Evolutionary conservation across 2,888 invertebrate species (phyloP), one percentile per base, ranked within the genome.

Genomic region (Rhagophthalmus giganteus): DNA sequence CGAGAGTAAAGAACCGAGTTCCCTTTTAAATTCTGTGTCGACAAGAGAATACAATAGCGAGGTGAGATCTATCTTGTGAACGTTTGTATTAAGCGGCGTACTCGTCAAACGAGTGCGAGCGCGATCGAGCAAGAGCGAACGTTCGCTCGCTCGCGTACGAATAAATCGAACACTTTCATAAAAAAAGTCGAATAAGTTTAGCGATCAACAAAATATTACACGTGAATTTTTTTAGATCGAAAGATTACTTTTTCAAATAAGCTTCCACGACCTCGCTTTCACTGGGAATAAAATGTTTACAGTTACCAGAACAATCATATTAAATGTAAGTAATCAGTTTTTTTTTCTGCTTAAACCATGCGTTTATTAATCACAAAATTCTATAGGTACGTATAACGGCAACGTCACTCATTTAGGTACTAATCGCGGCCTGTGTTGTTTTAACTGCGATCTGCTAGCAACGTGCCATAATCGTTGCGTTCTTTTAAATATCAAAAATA

Each of bases 1-100:
- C 31, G 67, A 67, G 39, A 76, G 76, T 54, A 72, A 69, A 61
- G 65, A 65, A 20, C 66, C 72, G 2, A 57, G 69, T 13, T 54
- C 63, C 0, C 76, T 82, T 1, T 31, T 51, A 9, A 51, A 45
- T 34, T 46, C 51, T 1, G 35, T 51, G 2, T 51, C 51, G 7
- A 26, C 51, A 4, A 13, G 30, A 16, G 50, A 50, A 26, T 58
- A 53, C 35, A 58, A 58, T 28, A 35, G 24, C 4, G 58, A 58
- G 47, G 58, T 55, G 50, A 41, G 20, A 24, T 4, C 2, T 13
- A 15, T 35, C 13, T 24, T 2, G 13, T 31, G 71, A 49, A 66
- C 67, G 5, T 61, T 72, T 11, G 61, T 73, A 41, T 53, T 73
- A 30, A 70, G 65, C 58, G 73, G n/a, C n/a, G n/a, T n/a, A n/a